Evolutionary conservation across 2,113 vertebrate species (phyloP).

Genomic region (Columba livia): DNA sequence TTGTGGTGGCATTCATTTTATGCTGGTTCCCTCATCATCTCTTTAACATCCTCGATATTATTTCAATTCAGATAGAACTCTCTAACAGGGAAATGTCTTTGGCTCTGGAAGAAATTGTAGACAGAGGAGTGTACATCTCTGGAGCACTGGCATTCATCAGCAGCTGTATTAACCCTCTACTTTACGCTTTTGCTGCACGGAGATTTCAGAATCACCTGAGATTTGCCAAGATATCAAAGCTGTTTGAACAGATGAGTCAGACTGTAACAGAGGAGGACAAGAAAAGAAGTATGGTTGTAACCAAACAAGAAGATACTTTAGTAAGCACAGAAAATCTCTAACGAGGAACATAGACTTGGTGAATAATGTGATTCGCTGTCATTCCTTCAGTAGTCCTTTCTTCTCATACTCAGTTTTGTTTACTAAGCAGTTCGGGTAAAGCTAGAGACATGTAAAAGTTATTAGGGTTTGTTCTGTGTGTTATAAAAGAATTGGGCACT

Average conservation of each 20-base stretch:
- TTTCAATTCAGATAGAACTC: background rate
- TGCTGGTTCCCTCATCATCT: constrained; percentile 73
- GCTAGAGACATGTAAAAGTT: background rate
- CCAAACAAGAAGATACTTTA: background rate
- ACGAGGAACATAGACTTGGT: background rate
- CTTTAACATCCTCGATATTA: constrained; percentile 63
- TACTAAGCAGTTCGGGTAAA: background rate
- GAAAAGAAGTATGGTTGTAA: background rate
- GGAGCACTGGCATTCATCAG: constrained; percentile 71
- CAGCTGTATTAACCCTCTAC: constrained; percentile 78
- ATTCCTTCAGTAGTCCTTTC: background rate
- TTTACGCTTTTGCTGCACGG: constrained; percentile 74
- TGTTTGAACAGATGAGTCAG: constrained; percentile 65
- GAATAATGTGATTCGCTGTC: background rate
- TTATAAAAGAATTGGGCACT: background rate
- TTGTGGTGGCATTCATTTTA: constrained; percentile 70
- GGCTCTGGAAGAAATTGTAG: background rate
- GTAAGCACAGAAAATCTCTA: constrained; percentile 27
- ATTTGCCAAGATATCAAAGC: constrained; percentile 49
- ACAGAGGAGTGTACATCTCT: constrained; percentile 43
- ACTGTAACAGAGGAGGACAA: constrained; percentile 1
- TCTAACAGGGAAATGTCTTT: background rate
- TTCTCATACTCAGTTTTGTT: background rate
- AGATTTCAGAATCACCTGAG: constrained; percentile 49
- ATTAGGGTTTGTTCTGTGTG: background rate